A percentile compares a stretch with the other conserved stretches of the same genome.
Evolutionary conservation across 2,888 invertebrate genomes (phyloP).

Genomic region (Salticus scenicus): DNA sequence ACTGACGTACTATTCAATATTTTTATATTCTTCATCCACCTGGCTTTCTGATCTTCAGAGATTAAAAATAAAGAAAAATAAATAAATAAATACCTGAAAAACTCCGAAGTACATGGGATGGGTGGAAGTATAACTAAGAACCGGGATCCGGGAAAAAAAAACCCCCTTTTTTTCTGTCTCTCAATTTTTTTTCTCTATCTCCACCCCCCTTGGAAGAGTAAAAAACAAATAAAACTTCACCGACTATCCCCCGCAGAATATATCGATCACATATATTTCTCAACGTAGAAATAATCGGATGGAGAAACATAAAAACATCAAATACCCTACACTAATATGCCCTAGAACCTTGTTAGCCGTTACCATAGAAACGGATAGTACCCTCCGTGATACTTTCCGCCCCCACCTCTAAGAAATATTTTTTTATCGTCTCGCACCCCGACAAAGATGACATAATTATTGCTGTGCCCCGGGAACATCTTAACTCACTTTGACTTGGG

Average conservation of each 20-base stretch:
- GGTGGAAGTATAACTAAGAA: neutral
- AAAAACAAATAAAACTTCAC: neutral
- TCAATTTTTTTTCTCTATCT: neutral
- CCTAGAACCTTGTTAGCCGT: constrained; percentile 12
- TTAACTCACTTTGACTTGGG: constrained; percentile 61
- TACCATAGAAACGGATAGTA: neutral
- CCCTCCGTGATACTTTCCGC: neutral
- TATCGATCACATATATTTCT: constrained; percentile 4
- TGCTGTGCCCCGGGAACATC: constrained; percentile 38
- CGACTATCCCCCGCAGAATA: neutral
- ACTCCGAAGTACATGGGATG: neutral
- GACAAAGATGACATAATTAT: constrained; percentile 65
- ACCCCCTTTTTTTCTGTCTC: neutral
- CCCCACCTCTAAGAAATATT: neutral
- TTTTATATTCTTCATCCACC: neutral
- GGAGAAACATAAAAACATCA: constrained; percentile 12
- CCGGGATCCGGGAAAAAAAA: neutral
- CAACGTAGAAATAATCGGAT: neutral
- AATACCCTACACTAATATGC: neutral
- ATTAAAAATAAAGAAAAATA: neutral
- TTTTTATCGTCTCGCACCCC: neutral
- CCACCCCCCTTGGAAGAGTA: neutral
- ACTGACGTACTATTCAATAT: neutral
- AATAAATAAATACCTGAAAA: neutral
- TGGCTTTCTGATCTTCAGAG: neutral